Base-by-base conservation (phyloP, 2,797 vertebrate species). In the Synanceia verrucosa region DNA sequence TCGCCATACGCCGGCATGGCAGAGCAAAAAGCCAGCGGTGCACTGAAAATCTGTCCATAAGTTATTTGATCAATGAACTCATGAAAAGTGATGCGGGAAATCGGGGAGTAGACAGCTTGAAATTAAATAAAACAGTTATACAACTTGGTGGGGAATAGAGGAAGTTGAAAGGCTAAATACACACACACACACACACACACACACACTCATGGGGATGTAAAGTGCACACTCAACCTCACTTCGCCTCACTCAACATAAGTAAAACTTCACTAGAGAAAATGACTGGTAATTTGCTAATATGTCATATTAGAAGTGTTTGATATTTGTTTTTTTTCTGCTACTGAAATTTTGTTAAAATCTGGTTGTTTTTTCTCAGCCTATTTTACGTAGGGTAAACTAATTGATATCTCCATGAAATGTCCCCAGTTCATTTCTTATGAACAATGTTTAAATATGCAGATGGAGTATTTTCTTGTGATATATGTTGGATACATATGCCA, bases 231-330 rank as follows among this genome's bases (percentile, higher is more conserved):
- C 53, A 26, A n/a, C 69, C 21, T 60, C 51, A 53, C 34, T 64
- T 64, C 14, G 3, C 37, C 16, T 48, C 37, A 19, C 26, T 47
- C 59, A 29, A 16, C 59, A 18, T 70, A 53, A 43, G 71, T 77
- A 61, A 62, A 68, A 65, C 24, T 59, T 78, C 10, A 14, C 18
- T 37, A 37, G 12, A 50, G 11, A 23, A 76, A 66, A 63, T 50
- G 9, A 59, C 26, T 26, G 43, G 0, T 3, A 9, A 56, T 73
- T 57, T 58, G 13, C 59, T 78, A 56, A 75, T 82, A 70, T 78
- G 36, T 76, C 52, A 14, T 31, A 76, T 31, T 41, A 13, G 39
- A 72, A 24, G 18, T 28, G 6, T 18, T 34, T 6, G 26, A 41
- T 19, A 21, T 29, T 47, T 48, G 8, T 29, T 19, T 18, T 10